Evolutionary conservation across 1,140 invertebrate genomes (phyloP), one percentile per base, ranked within the genome.

Genomic region (Bombus picipes): DNA sequence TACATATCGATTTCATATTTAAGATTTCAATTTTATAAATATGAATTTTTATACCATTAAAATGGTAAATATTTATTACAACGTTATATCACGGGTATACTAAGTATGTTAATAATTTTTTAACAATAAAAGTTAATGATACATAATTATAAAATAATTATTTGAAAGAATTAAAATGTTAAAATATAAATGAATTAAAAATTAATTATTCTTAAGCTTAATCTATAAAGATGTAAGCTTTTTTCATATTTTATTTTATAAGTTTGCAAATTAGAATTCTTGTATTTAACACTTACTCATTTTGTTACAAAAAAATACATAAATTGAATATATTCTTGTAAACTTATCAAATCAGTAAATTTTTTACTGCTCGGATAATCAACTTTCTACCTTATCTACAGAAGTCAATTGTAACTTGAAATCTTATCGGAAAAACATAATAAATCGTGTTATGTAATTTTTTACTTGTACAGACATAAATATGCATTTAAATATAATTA

Each of bases 361-460:
- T 41, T 10, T 13, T 41, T 53, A 25, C 47, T 70, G 6, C 37
- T 1, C 28, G 13, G 47, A n/a, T 57, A 39, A 53, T 71, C 1
- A 34, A 10, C 34, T 68, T 39, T 22, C 78, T 81, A 81, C 78
- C n/a, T 81, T 81, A 81, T 39, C 78, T 81, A 18, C 78, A 71
- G 66, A 71, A 37, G 78, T 37, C 53, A 71, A 81, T 71, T 28
- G 68, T 70, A 39, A 9, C 15, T 8, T 12, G 18, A 25, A 78
- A 34, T 15, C 18, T 68, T 28, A 13, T 32, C 72, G 1, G 13
- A 15, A 41, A 72, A 72, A 41, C 2, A 15, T 10, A 28, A 41
- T 41, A 41, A 72, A 32, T 28, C 25, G 12, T 25, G 0, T 22
- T 25, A 3, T 39, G 1, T 39, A 25, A 37, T 39, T 28, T 5